These are phyloP conservation scores for Chamaetylas fuelleborni DNA, from an alignment of 2,113 vertebrate genomes.

Conservation along the genomic window DNA sequence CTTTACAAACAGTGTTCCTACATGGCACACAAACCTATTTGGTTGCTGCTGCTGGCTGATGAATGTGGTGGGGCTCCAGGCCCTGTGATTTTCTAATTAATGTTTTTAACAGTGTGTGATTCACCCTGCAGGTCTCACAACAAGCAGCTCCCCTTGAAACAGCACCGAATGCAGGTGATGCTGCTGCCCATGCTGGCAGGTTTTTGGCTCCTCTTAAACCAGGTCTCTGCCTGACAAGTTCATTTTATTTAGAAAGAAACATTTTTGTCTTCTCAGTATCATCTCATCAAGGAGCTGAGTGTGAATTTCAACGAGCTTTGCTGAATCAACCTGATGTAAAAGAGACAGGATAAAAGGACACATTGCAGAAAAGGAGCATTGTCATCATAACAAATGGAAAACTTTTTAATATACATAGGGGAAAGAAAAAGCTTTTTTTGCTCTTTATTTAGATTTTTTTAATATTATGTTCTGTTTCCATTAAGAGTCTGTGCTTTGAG, in stretches of 20 bases:
- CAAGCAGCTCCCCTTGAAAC: neutral
- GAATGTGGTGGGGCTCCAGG: neutral
- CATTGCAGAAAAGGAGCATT: neutral
- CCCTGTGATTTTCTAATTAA: neutral
- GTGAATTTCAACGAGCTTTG: neutral
- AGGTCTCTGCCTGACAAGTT: neutral
- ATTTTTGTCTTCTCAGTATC: neutral
- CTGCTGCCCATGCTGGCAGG: neutral
- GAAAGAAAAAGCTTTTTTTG: neutral
- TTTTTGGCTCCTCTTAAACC: neutral
- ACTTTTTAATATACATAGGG: neutral
- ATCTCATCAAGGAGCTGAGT: neutral
- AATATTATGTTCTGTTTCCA: neutral
- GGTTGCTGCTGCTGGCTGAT: neutral
- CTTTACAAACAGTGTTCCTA: neutral
- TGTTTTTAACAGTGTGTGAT: neutral
- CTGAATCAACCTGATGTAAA: neutral
- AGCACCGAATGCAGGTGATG: rapidly evolving
- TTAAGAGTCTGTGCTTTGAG: neutral
- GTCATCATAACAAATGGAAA: neutral
- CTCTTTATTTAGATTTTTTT: neutral
- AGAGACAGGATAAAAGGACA: neutral
- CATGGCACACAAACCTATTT: neutral
- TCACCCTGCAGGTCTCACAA: neutral
- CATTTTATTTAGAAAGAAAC: neutral